Percentiles rank a stretch among this genome's conserved stretches.
Conservation (phyloP, 2,888 invertebrate genomes). For the Frankliniella fusca region DNA sequence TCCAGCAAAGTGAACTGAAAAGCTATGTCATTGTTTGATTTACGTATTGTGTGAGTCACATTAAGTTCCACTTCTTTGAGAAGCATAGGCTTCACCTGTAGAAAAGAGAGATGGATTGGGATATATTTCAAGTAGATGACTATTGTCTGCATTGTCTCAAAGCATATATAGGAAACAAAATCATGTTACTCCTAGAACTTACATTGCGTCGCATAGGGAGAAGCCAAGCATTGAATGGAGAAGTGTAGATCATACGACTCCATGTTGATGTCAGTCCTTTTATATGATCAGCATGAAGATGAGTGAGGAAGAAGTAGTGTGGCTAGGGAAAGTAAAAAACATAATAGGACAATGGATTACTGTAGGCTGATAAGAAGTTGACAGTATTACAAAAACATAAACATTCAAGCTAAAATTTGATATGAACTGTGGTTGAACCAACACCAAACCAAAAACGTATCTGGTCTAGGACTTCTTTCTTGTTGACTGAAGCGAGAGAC, state of each 20-base stretch:
- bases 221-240: slow-evolving; percentile 33
- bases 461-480: too few species aligned
- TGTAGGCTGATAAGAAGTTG: too few species aligned
- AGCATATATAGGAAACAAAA: too few species aligned
- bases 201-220: slow-evolving; percentile 31
- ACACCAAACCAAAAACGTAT: background rate
- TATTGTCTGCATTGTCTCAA: background rate
- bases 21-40: background rate
- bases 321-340: slow-evolving; percentile 47
- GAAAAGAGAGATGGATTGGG: background rate
- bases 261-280: slow-evolving; percentile 23
- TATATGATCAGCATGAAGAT: slow-evolving; percentile 32
- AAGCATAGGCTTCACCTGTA: slow-evolving; percentile 29
- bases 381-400: background rate
- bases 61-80: slow-evolving; percentile 23
- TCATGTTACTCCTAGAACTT: background rate
- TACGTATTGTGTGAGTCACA: slow-evolving; percentile 27
- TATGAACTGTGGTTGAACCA: background rate
- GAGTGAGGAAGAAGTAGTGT: slow-evolving; percentile 30
- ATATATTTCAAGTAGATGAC: background rate
- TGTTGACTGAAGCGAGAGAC: too few species aligned
- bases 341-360: too few species aligned
- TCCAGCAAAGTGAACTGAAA: slow-evolving; percentile 33
- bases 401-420: background rate
- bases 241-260: slow-evolving; percentile 29